phyloP scores from a whole-genome alignment of 2,888 invertebrate species.

The Liodrosophila aerea region DNA sequence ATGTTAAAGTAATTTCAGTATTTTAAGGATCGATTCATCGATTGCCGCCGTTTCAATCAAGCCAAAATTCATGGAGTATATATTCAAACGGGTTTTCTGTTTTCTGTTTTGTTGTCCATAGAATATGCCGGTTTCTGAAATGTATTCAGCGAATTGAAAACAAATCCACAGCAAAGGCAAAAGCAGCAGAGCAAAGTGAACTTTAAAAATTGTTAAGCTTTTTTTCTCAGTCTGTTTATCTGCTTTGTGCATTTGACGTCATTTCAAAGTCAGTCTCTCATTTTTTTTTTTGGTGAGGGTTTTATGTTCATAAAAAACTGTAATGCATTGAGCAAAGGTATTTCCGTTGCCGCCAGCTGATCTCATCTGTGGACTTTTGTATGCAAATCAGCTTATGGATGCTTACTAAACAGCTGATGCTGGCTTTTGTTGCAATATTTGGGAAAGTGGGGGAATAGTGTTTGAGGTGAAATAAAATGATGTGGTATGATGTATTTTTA shows the following conservation, averaged over 20 bases:
- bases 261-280: slow-evolving; percentile 22
- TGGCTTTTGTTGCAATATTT: no score
- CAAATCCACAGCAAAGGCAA: slow-evolving; percentile 41
- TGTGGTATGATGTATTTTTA: no score
- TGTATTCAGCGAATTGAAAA: slow-evolving; percentile 50
- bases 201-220: slow-evolving; percentile 17
- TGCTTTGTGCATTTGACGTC: slow-evolving; percentile 56
- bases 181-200: slow-evolving; percentile 36
- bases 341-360: neutral
- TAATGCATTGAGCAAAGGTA: neutral
- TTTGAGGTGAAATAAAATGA: no score
- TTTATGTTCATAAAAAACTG: neutral
- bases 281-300: no score
- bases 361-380: no score
- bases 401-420: no score
- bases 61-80: slow-evolving; percentile 9
- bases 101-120: slow-evolving; percentile 12
- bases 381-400: no score
- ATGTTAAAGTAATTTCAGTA: no score
- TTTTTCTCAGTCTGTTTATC: slow-evolving; percentile 31
- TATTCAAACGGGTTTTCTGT: slow-evolving; percentile 57
- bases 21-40: neutral
- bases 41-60: slow-evolving; percentile 44
- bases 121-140: slow-evolving; percentile 63
- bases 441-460: no score